These are phyloP conservation scores for Rotaria magnacalcarata DNA, from an alignment of 2,888 invertebrate species.

Conservation along the genomic window DNA sequence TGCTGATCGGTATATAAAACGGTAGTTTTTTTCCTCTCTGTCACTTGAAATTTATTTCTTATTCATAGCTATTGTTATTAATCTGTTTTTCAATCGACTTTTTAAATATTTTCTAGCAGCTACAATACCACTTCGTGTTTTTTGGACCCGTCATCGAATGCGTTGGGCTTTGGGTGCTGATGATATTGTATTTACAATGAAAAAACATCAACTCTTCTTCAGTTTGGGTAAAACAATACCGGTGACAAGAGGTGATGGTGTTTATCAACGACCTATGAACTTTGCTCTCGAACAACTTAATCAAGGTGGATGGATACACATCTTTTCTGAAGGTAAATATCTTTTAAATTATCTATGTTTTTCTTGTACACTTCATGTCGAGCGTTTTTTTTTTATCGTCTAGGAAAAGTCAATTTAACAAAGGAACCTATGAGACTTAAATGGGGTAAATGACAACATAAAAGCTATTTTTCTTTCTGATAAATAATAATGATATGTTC, in stretches of 20 bases:
- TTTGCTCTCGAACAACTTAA: constrained; percentile 81
- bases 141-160: constrained; percentile 69
- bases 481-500: neutral
- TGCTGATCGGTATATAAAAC: neutral
- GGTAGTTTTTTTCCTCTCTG: neutral
- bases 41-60: neutral
- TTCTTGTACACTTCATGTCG: no score
- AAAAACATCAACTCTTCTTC: constrained; percentile 79
- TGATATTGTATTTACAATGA: constrained; percentile 89
- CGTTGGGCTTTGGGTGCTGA: constrained; percentile 91
- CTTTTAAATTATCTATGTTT: no score
- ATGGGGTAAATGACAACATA: constrained; percentile 27
- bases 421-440: constrained; percentile 42
- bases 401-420: constrained; percentile 39
- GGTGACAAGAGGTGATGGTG: constrained; percentile 82
- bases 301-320: constrained; percentile 82
- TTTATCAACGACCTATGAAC: constrained; percentile 84
- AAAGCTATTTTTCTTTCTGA: neutral
- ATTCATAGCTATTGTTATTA: neutral
- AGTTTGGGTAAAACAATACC: constrained; percentile 90
- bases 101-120: neutral
- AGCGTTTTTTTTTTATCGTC: neutral
- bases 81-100: no score
- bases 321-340: constrained; percentile 79
- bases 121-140: constrained; percentile 61